Evolutionary conservation across 2,113 vertebrate species (phyloP).

Genomic region (Thamnaconus septentrionalis): DNA sequence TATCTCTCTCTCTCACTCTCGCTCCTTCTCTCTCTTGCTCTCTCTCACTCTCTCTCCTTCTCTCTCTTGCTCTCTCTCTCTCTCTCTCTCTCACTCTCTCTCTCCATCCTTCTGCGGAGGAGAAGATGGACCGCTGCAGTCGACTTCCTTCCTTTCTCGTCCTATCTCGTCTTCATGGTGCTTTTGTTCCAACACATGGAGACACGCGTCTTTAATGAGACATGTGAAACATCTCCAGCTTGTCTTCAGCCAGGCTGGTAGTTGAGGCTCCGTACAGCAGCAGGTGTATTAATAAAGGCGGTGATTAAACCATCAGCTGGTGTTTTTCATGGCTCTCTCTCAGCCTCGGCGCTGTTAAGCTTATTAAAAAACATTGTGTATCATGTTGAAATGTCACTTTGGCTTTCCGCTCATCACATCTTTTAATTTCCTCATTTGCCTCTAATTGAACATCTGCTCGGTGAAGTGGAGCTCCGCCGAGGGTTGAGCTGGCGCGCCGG

Average conservation of each 20-base stretch:
- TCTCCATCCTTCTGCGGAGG: neutral
- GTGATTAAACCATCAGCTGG: slow-evolving; percentile 50
- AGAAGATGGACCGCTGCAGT: neutral
- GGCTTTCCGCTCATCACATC: slow-evolving; percentile 52
- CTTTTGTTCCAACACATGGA: slow-evolving; percentile 13
- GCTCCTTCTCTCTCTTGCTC: too few relatives aligned
- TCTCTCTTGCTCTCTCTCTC: too few relatives aligned
- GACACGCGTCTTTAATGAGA: too few relatives aligned
- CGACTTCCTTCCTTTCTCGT: slow-evolving; percentile 19
- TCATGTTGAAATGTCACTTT: slow-evolving; percentile 70
- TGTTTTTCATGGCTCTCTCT: slow-evolving; percentile 18
- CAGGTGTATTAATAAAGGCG: slow-evolving; percentile 66
- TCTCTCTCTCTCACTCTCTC: too few relatives aligned
- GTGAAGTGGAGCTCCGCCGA: slow-evolving; percentile 50
- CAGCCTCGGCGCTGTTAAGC: slow-evolving; percentile 31
- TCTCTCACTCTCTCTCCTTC: too few relatives aligned
- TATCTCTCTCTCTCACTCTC: too few relatives aligned
- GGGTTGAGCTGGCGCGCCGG: slow-evolving; percentile 30
- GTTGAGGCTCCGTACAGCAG: slow-evolving; percentile 50
- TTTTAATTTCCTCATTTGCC: slow-evolving; percentile 62
- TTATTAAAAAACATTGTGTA: slow-evolving; percentile 63
- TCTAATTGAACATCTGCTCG: slow-evolving; percentile 74
- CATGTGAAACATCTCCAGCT: slow-evolving; percentile 36
- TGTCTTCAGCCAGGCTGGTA: slow-evolving; percentile 38
- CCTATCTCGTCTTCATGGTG: slow-evolving; percentile 18